Base-by-base conservation (phyloP, 2,888 invertebrate species). In the Tachina lurida region DNA sequence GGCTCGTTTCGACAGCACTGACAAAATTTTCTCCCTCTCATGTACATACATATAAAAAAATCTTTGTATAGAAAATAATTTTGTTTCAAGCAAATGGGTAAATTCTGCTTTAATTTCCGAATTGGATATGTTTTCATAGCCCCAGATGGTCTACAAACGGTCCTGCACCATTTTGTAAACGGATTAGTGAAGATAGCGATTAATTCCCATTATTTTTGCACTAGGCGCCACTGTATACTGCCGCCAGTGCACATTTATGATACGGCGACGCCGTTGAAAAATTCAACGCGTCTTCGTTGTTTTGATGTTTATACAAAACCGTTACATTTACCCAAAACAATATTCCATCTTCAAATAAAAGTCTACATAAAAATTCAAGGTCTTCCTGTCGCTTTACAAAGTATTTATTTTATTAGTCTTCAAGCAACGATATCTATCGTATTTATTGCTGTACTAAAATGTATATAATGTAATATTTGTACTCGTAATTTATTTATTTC, bases 401-500 rank as follows among this genome's bases (percentile, higher is more conserved):
- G 10, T 19, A n/a, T 31, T 31, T 31, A 56, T 58, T 47, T 31
- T 31, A 31, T 31, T 15, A 10, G 58, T 73, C 60, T 73, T 8
- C 31, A 8, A 47, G 39, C 10, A 22, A 41, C 2, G 41, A 52
- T 41, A 39, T 52, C n/a, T 31, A 31, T 1, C 31, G 31, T 31
- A 31, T 31, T 31, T 31, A 31, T 31, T 31, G 31, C 17, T 49
- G 47, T 39, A 22, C 41, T 71, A 71, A 47, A 45, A 41, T 22
- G 43, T 43, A 58, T 43, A 58, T 67, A 77, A 60, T 49, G 58
- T 77, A 77, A 77, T 68, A 49, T 31, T 31, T 31, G 31, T 15
- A 49, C 60, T 73, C 56, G 22, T 63, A 54, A 39, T 63, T 54
- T 54, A 63, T 19, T 63, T 31, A 31, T 31, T 31, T 31, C 31